These are phyloP conservation scores for Siniperca scherzeri DNA, from an alignment of 2,797 vertebrate species.

Conservation along the genomic window DNA sequence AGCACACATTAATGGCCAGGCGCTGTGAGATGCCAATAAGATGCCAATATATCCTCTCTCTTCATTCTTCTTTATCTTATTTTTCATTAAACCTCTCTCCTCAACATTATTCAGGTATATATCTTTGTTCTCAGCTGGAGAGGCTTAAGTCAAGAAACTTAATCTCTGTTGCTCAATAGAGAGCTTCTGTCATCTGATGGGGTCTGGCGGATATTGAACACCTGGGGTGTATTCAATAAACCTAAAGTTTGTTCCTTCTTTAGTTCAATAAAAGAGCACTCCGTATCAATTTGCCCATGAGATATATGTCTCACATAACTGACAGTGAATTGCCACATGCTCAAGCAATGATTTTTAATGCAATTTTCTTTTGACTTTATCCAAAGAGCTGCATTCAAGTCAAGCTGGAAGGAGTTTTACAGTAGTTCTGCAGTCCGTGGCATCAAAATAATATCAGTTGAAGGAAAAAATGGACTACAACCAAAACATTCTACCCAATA, in stretches of 20 bases:
- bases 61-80: slow-evolving; percentile 69
- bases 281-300: slow-evolving; percentile 73
- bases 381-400: slow-evolving; percentile 19
- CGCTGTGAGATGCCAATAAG: slow-evolving; percentile 67
- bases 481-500: not conserved
- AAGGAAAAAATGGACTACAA: not conserved
- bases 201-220: slow-evolving; percentile 80
- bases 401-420: slow-evolving; percentile 1
- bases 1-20: slow-evolving; percentile 62
- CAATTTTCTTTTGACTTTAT: slow-evolving; percentile 12
- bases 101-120: slow-evolving; percentile 64
- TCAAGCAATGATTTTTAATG: slow-evolving; percentile 38
- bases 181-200: slow-evolving; percentile 72
- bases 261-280: slow-evolving; percentile 75
- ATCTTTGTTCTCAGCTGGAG: slow-evolving; percentile 78
- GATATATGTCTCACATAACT: slow-evolving; percentile 63
- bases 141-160: slow-evolving; percentile 69
- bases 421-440: not conserved
- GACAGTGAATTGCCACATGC: slow-evolving; percentile 54
- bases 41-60: slow-evolving; percentile 60
- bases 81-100: slow-evolving; percentile 71
- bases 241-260: slow-evolving; percentile 76
- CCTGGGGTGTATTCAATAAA: slow-evolving; percentile 83
- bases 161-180: slow-evolving; percentile 74
- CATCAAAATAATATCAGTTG: slow-evolving; percentile 22